Evolutionary conservation across 2,113 vertebrate genomes (phyloP).

Genomic region (Calyptomena viridis): DNA sequence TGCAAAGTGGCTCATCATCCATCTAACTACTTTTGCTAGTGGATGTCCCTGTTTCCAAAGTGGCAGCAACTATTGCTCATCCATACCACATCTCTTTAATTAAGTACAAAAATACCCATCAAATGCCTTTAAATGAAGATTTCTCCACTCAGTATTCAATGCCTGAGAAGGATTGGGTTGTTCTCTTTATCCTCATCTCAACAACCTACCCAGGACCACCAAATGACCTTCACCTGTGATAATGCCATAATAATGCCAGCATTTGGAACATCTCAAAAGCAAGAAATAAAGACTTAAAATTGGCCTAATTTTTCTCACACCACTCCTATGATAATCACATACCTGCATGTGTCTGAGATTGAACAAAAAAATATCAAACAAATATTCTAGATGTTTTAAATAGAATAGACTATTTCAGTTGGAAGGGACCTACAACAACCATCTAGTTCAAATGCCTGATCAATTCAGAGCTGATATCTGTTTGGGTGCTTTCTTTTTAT

Average conservation of each 20-base stretch:
- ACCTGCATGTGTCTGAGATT: background rate
- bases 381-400: background rate
- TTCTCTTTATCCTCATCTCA: background rate
- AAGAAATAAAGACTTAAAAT: background rate
- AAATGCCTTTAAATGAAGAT: background rate
- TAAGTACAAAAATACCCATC: background rate
- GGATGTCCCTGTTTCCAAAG: background rate
- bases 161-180: background rate
- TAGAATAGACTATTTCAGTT: background rate
- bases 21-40: background rate
- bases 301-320: background rate
- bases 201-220: fast-evolving
- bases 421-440: background rate
- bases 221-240: background rate
- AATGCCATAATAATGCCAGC: background rate
- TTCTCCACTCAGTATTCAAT: background rate
- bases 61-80: background rate
- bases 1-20: background rate
- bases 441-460: background rate
- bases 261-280: background rate
- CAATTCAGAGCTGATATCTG: background rate
- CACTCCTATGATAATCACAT: background rate
- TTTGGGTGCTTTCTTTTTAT: background rate
- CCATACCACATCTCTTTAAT: background rate
- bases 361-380: background rate